A percentile compares a stretch with the other conserved stretches of the same genome.
Evolutionary conservation across 2,888 invertebrate species (phyloP).

Genomic region (Caprella mutica): DNA sequence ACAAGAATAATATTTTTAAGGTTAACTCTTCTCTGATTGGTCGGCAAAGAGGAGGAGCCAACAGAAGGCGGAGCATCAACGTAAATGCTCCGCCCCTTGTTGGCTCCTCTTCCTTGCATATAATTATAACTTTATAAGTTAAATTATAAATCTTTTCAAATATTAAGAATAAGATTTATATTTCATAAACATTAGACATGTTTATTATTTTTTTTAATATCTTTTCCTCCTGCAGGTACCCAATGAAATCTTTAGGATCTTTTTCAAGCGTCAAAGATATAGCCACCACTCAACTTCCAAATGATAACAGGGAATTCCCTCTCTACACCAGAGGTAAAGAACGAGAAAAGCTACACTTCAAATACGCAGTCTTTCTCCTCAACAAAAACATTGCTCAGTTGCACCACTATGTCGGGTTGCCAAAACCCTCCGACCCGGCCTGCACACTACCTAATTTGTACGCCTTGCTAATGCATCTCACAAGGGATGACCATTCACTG

Average conservation of each 20-base stretch:
- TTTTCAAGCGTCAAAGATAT: conserved; percentile 26
- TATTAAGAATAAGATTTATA: no score
- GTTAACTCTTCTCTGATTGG: no score
- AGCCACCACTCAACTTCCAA: conserved; percentile 18
- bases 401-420: conserved; percentile 60
- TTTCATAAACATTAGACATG: no score
- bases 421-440: conserved; percentile 56
- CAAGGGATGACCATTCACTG: neutral
- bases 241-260: conserved; percentile 20
- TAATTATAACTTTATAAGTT: no score
- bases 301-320: conserved; percentile 15
- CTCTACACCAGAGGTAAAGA: conserved; percentile 26
- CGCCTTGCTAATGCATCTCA: conserved; percentile 37
- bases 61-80: no score
- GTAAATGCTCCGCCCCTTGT: no score
- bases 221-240: no score
- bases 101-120: no score
- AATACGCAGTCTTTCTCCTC: conserved; percentile 70
- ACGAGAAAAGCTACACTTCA: conserved; percentile 41
- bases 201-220: no score
- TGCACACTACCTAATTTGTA: conserved; percentile 65
- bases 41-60: no score
- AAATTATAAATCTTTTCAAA: no score
- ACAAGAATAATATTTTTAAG: no score
- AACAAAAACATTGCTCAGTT: conserved; percentile 92